Conservation (phyloP, 2,113 vertebrate species). For the Xiphorhynchus elegans region DNA sequence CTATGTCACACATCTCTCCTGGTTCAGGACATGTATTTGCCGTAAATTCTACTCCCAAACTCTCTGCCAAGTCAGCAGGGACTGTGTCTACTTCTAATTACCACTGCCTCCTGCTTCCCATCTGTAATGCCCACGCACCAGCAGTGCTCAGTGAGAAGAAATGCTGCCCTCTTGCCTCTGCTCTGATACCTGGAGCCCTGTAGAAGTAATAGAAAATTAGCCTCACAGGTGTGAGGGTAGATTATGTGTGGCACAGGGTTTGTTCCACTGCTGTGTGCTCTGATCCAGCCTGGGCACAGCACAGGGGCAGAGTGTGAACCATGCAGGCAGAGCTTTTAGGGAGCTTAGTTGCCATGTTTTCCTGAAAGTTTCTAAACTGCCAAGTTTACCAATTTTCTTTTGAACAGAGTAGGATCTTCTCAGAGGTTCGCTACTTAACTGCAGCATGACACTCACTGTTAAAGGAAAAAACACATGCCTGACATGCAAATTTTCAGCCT, state of each 20-base stretch:
- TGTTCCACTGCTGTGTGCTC: not conserved
- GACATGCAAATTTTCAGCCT: not conserved
- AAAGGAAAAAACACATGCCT: not conserved
- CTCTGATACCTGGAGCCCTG: not conserved
- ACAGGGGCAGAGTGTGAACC: not conserved
- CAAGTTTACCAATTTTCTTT: not conserved
- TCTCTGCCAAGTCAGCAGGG: not conserved
- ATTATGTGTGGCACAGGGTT: not conserved
- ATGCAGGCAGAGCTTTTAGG: no score
- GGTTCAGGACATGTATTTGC: not conserved
- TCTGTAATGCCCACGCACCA: accelerated
- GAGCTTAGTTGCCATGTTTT: not conserved
- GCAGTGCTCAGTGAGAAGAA: not conserved
- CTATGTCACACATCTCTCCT: not conserved
- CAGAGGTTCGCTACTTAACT: not conserved
- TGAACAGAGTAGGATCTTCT: not conserved
- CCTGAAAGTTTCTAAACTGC: not conserved
- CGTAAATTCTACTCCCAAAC: not conserved
- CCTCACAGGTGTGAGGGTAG: not conserved
- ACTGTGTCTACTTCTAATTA: not conserved
- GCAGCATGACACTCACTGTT: not conserved
- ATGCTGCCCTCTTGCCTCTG: not conserved
- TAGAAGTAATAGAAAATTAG: not conserved
- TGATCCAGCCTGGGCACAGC: not conserved
- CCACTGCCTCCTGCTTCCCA: not conserved